These are phyloP conservation scores for Holothuria scabra DNA, from an alignment of 53 echinoderm and acorn worm genomes.

Conservation along the genomic window DNA sequence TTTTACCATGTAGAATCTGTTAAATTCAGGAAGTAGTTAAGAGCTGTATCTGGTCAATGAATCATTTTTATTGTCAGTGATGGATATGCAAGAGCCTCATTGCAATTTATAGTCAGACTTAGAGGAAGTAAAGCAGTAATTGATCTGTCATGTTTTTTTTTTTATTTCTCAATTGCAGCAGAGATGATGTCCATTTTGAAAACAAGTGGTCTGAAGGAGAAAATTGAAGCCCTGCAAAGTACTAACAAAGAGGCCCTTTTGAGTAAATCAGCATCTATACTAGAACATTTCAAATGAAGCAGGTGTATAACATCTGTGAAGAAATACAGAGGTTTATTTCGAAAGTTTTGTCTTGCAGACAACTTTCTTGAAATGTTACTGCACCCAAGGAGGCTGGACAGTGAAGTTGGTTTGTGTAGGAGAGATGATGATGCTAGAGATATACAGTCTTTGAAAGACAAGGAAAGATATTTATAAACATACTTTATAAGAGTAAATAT, in stretches of 20 bases:
- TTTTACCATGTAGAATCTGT: too few species aligned
- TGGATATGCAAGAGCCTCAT: too few species aligned
- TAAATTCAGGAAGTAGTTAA: too few species aligned
- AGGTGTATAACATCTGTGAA: too few species aligned
- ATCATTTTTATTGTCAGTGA: too few species aligned
- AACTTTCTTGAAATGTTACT: neutral
- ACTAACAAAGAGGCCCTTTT: constrained; percentile 69
- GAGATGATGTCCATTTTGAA: constrained; percentile 72
- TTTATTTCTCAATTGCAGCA: constrained; percentile 21
- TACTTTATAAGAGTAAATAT: too few species aligned
- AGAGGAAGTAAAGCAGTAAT: too few species aligned
- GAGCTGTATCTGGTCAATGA: too few species aligned
- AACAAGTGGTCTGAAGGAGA: constrained; percentile 60
- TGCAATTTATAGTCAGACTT: too few species aligned
- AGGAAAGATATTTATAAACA: constrained; percentile 23
- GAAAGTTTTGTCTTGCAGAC: neutral
- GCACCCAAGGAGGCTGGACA: neutral
- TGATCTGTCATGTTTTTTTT: neutral
- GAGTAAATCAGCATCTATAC: constrained; percentile 72
- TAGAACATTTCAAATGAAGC: constrained; percentile 87
- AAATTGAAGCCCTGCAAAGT: constrained; percentile 59
- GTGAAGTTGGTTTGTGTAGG: neutral
- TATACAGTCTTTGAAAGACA: neutral
- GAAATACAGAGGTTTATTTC: too few species aligned
- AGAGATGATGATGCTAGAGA: neutral